Evolutionary conservation across 2,113 vertebrate species (phyloP).

Genomic region (Bombycilla garrulus): DNA sequence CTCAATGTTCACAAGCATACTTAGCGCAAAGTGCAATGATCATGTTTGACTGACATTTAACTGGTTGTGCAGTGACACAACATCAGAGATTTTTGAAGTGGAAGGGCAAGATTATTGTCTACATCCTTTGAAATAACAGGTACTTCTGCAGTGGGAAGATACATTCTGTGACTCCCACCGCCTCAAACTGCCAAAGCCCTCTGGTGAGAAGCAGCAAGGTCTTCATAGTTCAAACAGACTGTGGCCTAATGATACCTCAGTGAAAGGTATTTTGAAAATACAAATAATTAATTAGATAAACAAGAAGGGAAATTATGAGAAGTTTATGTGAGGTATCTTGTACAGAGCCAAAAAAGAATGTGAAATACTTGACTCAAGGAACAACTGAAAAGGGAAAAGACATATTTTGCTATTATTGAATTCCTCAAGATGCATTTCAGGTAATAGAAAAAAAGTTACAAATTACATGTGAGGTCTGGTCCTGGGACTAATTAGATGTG

Average conservation of each 20-base stretch:
- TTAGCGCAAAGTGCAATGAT: neutral
- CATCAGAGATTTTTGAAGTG: neutral
- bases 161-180: neutral
- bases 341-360: neutral
- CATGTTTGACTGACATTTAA: neutral
- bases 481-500: neutral
- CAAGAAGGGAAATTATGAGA: neutral
- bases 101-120: neutral
- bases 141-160: neutral
- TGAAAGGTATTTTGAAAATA: neutral
- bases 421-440: neutral
- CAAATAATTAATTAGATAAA: neutral
- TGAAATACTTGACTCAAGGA: neutral
- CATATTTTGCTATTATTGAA: neutral
- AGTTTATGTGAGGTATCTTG: neutral
- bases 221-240: neutral
- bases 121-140: conserved; percentile 10
- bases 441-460: neutral
- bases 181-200: neutral
- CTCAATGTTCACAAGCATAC: neutral
- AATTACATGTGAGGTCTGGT: neutral
- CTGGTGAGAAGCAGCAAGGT: neutral
- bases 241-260: conserved; percentile 4
- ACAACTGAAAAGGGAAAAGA: neutral
- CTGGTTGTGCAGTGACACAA: neutral